Evolutionary conservation across 2,888 invertebrate genomes (phyloP), one percentile per base, ranked within the genome.

Genomic region (Pyrgus malvae): DNA sequence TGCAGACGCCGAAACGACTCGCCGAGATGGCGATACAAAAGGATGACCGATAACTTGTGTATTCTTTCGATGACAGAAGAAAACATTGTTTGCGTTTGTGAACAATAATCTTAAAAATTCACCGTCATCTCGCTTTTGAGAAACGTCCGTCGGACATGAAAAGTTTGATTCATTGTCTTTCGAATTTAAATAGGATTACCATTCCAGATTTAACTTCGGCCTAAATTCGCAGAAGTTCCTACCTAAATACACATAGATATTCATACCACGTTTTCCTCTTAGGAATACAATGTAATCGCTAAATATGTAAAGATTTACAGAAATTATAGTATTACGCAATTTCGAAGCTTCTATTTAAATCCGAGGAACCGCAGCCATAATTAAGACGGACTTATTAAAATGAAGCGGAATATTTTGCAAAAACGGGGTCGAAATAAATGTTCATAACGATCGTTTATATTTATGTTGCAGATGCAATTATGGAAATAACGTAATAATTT

Each of bases 1-100:
- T 63, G 61, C 65, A 60, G 68, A 67, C 68, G 72, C 75, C 75
- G 65, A 79, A 80, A 73, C 71, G 68, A 68, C 75, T 72, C 75
- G 75, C 68, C 74, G 69, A 77, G 86, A 86, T 88, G 80, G 74
- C 78, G 70, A 78, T 79, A 87, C 86, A 88, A 89, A 87, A 89
- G 85, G 83, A 80, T 81, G 83, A 82, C 83, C 85, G 87, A 88
- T 88, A 89, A 87, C 77, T 80, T 72, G 72, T 76, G 61, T 67
- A 62, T 81, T 83, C 81, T 78, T 78, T 80, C 83, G 82, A 81
- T 86, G 83, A 81, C 79, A 81, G 76, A 76, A 80, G 80, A 76
- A 83, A 84, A 84, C 84, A 84, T 80, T 83, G 85, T 82, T 84
- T 84, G 81, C 67, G 58, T 72, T 74, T 68, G 66, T 69, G 64